These are phyloP conservation scores for Leucophenga varia DNA, from an alignment of 1,140 invertebrate genomes.

Conservation along the genomic window DNA sequence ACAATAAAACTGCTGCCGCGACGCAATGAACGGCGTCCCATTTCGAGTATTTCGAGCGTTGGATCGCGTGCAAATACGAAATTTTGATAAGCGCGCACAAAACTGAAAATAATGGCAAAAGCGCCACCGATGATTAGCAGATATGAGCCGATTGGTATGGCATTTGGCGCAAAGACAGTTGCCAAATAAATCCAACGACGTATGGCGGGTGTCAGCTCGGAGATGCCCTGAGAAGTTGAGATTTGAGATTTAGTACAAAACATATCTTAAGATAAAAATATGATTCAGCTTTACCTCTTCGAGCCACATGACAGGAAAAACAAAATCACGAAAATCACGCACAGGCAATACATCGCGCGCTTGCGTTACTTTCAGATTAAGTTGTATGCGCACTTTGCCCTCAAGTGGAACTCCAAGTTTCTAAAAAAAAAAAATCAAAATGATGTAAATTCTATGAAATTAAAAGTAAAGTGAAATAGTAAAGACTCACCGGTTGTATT, in stretches of 20 bases:
- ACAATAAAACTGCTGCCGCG: slow-evolving; percentile 71
- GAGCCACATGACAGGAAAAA: slow-evolving; percentile 86
- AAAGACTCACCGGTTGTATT: slow-evolving; percentile 77
- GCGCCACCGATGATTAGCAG: slow-evolving; percentile 70
- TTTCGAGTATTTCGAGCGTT: slow-evolving; percentile 71
- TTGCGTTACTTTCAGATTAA: slow-evolving; percentile 77
- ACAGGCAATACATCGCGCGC: slow-evolving; percentile 71
- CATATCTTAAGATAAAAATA: no score
- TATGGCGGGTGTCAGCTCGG: slow-evolving; percentile 73
- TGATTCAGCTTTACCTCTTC: slow-evolving; percentile 82
- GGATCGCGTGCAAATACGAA: slow-evolving; percentile 69
- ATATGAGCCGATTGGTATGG: slow-evolving; percentile 69
- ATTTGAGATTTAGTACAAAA: slow-evolving; percentile 1
- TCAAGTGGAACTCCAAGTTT: slow-evolving; percentile 83
- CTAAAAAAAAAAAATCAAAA: slow-evolving; percentile 56
- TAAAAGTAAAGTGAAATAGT: background rate
- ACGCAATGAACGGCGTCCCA: slow-evolving; percentile 69
- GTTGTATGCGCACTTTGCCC: slow-evolving; percentile 76
- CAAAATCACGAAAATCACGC: slow-evolving; percentile 74
- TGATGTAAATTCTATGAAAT: background rate
- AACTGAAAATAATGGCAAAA: slow-evolving; percentile 64
- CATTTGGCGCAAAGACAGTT: slow-evolving; percentile 71
- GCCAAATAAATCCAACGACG: slow-evolving; percentile 75
- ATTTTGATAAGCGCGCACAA: slow-evolving; percentile 73
- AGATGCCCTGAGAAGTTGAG: slow-evolving; percentile 67